Evolutionary conservation across 1,140 invertebrate genomes (phyloP), one percentile per base, ranked within the genome.

Genomic region (Drosophila albomicans): DNA sequence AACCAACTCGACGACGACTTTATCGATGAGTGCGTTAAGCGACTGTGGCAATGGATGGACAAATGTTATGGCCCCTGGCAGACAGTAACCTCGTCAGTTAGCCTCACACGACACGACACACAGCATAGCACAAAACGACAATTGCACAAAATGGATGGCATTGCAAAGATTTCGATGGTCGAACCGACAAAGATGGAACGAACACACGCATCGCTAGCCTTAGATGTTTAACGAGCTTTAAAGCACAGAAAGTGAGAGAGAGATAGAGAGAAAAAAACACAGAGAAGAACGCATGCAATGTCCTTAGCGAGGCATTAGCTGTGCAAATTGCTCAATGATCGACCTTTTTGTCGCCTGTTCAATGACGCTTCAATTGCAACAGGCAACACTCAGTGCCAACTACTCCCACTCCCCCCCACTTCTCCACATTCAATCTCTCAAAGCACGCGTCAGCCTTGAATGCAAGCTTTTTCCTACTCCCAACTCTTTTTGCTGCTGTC

Each of bases 331-430:
- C 54, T 54, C 57, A 46, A 46, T 51, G 58, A 52, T 45, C 62
- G 77, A 77, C 65, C 69, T 68, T 62, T 66, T 82, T 61, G 82
- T 88, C 82, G 82, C 82, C 82, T 88, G 82, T 64, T 63, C 81
- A 81, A 82, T 84, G 81, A 52, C 75, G 74, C 78, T 85, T 66
- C 68, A 41, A 86, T 86, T 86, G 81, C 73, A 75, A 71, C 67
- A 62, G 51, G 51, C 51, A 65, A 49, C 69, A 48, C 10, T 11
- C 25, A 8, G n/a, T 25, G 48, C 11, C 48, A 51, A n/a, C 20
- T 25, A 25, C 20, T 25, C 20, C 20, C 20, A 25, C 20, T 25
- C 20, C 49, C 8, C 2, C 8, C 7, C 45, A 7, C 13, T 13
- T 6, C n/a, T 1, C 10, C 10, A 25, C 20, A 25, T 25, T 25